A percentile compares a stretch with the other conserved stretches of the same genome.
These are phyloP conservation scores for Macropis europaea DNA, from an alignment of 2,888 invertebrate genomes.

Conservation along the genomic window DNA sequence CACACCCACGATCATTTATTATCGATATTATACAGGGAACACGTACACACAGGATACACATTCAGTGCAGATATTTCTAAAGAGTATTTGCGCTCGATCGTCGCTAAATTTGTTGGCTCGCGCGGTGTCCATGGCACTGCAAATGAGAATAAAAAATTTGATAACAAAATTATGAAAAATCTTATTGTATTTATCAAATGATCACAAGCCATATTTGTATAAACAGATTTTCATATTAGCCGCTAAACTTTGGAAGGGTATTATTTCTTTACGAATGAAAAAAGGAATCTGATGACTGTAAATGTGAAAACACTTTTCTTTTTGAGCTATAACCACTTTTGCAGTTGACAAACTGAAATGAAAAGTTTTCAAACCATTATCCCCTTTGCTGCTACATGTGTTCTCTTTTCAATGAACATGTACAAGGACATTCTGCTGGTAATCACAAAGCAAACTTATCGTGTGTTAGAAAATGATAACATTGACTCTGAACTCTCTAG, in stretches of 20 bases:
- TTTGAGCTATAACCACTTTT: neutral
- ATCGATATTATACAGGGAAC: slow-evolving; percentile 55
- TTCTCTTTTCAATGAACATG: too few species aligned
- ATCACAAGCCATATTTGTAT: neutral
- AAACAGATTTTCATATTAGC: neutral
- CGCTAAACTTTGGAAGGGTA: neutral
- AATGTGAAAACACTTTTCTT: neutral
- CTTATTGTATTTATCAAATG: neutral
- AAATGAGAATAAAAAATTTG: neutral
- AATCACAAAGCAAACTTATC: too few species aligned
- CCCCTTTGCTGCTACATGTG: too few species aligned
- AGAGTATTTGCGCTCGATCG: slow-evolving; percentile 13
- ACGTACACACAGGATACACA: slow-evolving; percentile 58
- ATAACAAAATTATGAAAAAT: neutral
- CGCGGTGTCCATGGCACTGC: neutral
- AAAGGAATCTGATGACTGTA: too few species aligned
- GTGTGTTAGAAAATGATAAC: too few species aligned
- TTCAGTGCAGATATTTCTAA: slow-evolving; percentile 78
- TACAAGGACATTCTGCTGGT: too few species aligned
- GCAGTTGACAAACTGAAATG: neutral
- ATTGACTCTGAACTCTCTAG: too few species aligned
- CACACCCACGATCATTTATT: slow-evolving; percentile 63
- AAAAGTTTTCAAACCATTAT: too few species aligned
- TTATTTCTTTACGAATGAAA: too few species aligned
- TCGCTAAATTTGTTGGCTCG: slow-evolving; percentile 16